Evolutionary conservation across 2,797 vertebrate genomes (phyloP), one percentile per base, ranked within the genome.

Genomic region (Gobio occitaniae): DNA sequence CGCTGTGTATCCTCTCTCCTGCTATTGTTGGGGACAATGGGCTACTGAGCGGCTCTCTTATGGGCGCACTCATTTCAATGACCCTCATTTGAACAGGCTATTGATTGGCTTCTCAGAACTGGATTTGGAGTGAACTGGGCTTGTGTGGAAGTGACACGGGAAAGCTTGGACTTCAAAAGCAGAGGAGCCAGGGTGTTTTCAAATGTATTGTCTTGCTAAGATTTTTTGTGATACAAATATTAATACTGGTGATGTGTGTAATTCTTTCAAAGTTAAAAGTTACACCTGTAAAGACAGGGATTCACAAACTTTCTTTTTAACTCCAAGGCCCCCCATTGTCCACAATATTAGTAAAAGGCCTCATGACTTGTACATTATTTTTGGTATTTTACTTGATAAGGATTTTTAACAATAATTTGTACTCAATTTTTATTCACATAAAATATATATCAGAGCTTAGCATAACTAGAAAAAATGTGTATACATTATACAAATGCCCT

Each of bases 11-110:
- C 85, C 78, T 69, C 87, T 86, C 84, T 86, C 88, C 82, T 71
- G 36, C 68, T 41, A 89, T 93, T 89, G 80, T 88, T 86, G 68
- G 71, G 90, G 90, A 92, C 90, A 90, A 87, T 84, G 77, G 84
- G 87, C 87, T 81, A 80, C 47, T 71, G 79, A 91, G 90, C 85
- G 63, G 80, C 36, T 74, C 78, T 85, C 61, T 69, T 68, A 61
- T 77, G 79, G 79, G 82, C 10, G 75, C 80, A 68, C 41, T 25
- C 63, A 79, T 80, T 50, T 87, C 78, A 89, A 88, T 83, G 32
- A 81, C 74, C 71, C 83, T 90, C 87, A 91, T 88, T 88, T 82
- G 56, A 78, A 71, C 38, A 48, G 76, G 59, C 79, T 87, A 91
- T 87, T 88, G 87, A 91, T 88, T 76, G 83, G 54, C 80, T 86